Evolutionary conservation across 2,797 vertebrate species (phyloP), one percentile per base, ranked within the genome.

Genomic region (Echeneis naucrates): DNA sequence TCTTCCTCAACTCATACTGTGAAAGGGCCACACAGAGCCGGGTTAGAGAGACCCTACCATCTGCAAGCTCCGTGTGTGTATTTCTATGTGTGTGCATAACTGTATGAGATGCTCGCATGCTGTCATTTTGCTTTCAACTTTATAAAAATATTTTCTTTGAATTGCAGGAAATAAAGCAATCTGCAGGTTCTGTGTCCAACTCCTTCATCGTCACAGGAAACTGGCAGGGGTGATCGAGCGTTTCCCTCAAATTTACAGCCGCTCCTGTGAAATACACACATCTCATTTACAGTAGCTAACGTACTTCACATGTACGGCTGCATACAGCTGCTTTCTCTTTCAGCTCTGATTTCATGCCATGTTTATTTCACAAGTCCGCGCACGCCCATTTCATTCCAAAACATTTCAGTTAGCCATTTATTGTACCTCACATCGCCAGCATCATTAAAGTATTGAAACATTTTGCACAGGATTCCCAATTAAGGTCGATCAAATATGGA

Each of bases 401-500:
- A 69, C 35, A 11, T 67, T 69, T 79, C 74, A 70, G 80, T 81
- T 54, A 38, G 66, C 19, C n/a, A 5, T 72, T 76, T 59, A 53
- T 77, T 82, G 77, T 27, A 64, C 62, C 68, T 77, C 50, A 75
- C 81, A 82, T 80, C 58, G 59, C 51, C 65, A 2, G 75, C 63
- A 24, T 77, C 78, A 86, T 81, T 84, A 89, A 78, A 80, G 78
- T 72, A 77, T 71, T 70, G 76, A 87, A 76, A 79, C n/a, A 77
- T 78, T 79, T 72, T 62, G 75, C 82, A 81, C 71, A 72, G 68
- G 83, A 85, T 81, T 78, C 78, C 79, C 86, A 92, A 86, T 92
- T 92, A 91, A 63, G 79, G 68, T 72, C 37, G 82, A 89, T 92
- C 88, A 88, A 88, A 88, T 65, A 78, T 78, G 84, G 74, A 73